phyloP scores from a whole-genome alignment of 2,113 vertebrate species.

The Muntiacus muntjak region DNA sequence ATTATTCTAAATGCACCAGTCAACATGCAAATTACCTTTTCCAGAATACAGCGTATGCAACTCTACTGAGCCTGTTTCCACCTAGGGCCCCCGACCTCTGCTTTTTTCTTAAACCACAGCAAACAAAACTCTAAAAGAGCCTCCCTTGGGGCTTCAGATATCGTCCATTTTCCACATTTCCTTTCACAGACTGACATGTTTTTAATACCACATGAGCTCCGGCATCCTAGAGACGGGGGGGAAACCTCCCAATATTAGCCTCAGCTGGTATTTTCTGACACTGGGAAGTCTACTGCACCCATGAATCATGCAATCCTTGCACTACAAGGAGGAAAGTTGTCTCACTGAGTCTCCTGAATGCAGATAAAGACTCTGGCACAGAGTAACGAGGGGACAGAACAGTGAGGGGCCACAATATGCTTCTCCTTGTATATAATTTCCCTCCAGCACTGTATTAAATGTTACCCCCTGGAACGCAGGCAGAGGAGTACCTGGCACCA shows the following conservation, averaged over 20 bases:
- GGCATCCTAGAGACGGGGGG: background rate
- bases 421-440: background rate
- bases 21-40: conserved; percentile 45
- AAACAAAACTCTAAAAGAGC: conserved; percentile 25
- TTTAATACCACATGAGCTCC: background rate
- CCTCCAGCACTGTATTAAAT: background rate
- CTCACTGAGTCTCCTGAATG: background rate
- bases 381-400: background rate
- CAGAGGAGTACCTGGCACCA: background rate
- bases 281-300: conserved; percentile 2
- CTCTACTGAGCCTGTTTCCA: conserved; percentile 48
- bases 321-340: background rate
- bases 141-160: conserved; percentile 55
- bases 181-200: conserved; percentile 33
- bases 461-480: background rate
- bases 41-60: background rate
- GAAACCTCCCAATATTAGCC: background rate
- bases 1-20: conserved; percentile 27
- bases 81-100: background rate
- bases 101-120: background rate
- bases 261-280: background rate
- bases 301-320: conserved; percentile 31
- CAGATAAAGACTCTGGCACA: background rate
- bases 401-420: rapidly evolving
- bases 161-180: background rate